These are phyloP conservation scores for Ctena decussata DNA, from an alignment of 2,888 invertebrate species.

Conservation along the genomic window DNA sequence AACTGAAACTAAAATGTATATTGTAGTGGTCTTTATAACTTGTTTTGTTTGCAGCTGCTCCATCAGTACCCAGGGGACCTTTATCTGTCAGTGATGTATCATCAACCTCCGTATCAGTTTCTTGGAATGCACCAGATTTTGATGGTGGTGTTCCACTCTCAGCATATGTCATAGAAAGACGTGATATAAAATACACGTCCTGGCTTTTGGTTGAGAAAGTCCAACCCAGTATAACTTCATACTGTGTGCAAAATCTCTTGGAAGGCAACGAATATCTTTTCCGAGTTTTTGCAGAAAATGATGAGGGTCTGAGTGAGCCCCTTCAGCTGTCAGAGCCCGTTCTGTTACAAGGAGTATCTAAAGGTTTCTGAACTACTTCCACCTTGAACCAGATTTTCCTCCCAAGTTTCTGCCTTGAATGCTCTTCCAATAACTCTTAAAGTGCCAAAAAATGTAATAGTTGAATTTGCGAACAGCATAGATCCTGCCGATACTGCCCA, in stretches of 20 bases:
- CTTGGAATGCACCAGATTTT: slow-evolving; percentile 95
- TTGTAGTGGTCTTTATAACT: no score
- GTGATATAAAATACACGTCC: slow-evolving; percentile 88
- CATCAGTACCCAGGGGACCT: slow-evolving; percentile 77
- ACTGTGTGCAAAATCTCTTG: slow-evolving; percentile 88
- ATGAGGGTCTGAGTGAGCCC: slow-evolving; percentile 96
- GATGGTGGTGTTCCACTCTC: slow-evolving; percentile 92
- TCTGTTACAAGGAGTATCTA: background rate
- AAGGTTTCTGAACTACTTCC: background rate
- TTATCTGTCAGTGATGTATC: slow-evolving; percentile 76
- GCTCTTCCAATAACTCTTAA: no score
- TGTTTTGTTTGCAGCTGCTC: slow-evolving; percentile 77
- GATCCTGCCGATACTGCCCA: no score
- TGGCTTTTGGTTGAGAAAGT: slow-evolving; percentile 76
- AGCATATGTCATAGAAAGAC: slow-evolving; percentile 83
- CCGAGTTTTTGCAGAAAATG: slow-evolving; percentile 94
- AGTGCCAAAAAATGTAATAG: no score
- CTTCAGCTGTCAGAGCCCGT: background rate
- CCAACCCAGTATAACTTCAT: slow-evolving; percentile 67
- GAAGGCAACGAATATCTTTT: slow-evolving; percentile 97
- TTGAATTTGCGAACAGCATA: no score
- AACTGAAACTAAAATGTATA: no score
- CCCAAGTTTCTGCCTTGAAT: no score
- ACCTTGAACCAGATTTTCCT: background rate
- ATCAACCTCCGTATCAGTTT: slow-evolving; percentile 90